Base-by-base conservation (phyloP, 2,888 invertebrate species). In the Parelbella ahira region DNA sequence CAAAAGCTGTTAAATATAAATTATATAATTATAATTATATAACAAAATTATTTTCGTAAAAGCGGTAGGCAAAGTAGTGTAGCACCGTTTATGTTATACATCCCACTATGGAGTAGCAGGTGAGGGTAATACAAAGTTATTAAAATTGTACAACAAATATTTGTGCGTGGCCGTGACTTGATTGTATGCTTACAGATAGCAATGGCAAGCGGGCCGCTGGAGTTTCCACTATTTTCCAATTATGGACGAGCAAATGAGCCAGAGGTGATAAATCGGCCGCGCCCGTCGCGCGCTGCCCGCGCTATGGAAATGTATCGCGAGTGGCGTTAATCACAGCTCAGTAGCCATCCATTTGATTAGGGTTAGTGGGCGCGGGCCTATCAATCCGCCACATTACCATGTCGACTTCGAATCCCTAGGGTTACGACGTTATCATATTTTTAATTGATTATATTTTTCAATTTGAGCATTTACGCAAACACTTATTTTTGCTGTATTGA, bases 281-380 rank as follows among this genome's bases (percentile, higher is more conserved):
- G 46, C 65, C 63, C 50, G 30, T 27, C n/a, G 45, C 46, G 47
- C 47, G 46, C 48, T 44, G 41, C 48, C 43, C 45, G 69, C 44
- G 47, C 70, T 73, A 71, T 79, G 78, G 75, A 78, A 83, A 83
- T 78, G 73, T 80, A 81, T 80, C 63, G 58, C 63, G 59, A 56
- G 56, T 51, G 62, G 76, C 70, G 84, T 86, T 87, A 87, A 87
- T 87, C 87, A 87, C 80, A 71, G 82, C 74, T 76, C 74, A 75
- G 77, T 70, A 70, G 72, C 81, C 81, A 86, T 87, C 84, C 82
- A 82, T 87, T 86, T 87, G 84, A 87, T 87, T 87, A 86, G 86
- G 87, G 87, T 87, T 87, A 86, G 74, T 86, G 81, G 86, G 84
- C 78, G 83, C 71, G 79, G 84, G 78, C 50, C 83, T 79, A 86